Evolutionary conservation across 2,113 vertebrate species (phyloP).

Genomic region (Brienomyrus longianalis): DNA sequence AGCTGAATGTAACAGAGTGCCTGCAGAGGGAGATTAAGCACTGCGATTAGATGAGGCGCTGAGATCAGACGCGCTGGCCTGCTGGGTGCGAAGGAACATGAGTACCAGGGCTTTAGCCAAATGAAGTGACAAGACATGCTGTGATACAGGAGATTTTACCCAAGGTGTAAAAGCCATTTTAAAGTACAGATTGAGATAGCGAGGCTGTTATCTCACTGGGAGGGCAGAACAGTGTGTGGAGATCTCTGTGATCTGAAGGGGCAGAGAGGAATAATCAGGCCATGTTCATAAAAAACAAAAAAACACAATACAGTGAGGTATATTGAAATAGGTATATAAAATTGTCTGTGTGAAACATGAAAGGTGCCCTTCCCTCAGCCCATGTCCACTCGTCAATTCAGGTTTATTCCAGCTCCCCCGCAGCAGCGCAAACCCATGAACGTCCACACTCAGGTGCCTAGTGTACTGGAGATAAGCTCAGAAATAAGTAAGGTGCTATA

Average conservation of each 20-base stretch:
- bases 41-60: neutral
- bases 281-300: neutral
- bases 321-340: neutral
- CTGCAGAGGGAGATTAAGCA: neutral
- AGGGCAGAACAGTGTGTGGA: neutral
- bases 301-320: neutral
- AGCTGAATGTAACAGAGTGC: neutral
- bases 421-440: no score
- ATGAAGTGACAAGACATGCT: neutral
- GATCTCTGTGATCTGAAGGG: neutral
- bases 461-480: neutral
- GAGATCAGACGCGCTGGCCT: neutral
- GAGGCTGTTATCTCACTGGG: neutral
- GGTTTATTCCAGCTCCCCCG: neutral
- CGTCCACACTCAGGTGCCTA: neutral
- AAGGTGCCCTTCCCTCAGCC: neutral
- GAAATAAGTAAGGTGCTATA: neutral
- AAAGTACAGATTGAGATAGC: neutral
- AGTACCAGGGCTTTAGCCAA: slow-evolving; percentile 3
- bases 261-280: neutral
- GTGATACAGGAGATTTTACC: neutral
- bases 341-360: neutral
- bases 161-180: neutral
- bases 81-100: neutral
- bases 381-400: no score